These are phyloP conservation scores for Bombus consobrinus DNA, from an alignment of 1,140 invertebrate genomes.

Conservation along the genomic window DNA sequence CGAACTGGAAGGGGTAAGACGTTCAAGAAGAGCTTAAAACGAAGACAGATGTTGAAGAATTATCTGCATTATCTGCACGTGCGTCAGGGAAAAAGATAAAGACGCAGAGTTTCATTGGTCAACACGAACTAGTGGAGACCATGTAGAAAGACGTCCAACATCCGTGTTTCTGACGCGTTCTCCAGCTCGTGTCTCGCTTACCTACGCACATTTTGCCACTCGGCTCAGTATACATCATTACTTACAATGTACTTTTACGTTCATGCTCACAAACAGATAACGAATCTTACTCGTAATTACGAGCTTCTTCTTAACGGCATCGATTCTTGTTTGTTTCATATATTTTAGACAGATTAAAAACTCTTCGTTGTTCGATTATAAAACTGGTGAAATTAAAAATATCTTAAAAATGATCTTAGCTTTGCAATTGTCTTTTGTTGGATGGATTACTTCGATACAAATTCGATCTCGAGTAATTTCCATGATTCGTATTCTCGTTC, in stretches of 20 bases:
- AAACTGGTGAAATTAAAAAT: neutral
- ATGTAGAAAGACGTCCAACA: slow-evolving; percentile 24
- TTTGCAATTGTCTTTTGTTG: neutral
- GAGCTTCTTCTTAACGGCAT: neutral
- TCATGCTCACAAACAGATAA: too few relatives aligned
- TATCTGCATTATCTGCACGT: slow-evolving; percentile 41
- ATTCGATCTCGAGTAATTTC: too few relatives aligned
- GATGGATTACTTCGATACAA: too few relatives aligned
- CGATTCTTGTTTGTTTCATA: neutral
- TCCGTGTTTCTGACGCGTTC: slow-evolving; percentile 27
- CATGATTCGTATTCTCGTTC: neutral
- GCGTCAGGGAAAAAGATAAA: slow-evolving; percentile 48
- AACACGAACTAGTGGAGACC: neutral
- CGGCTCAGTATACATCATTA: neutral
- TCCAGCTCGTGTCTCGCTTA: slow-evolving; percentile 19
- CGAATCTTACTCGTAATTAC: neutral
- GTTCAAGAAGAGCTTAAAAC: neutral
- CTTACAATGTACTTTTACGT: too few relatives aligned
- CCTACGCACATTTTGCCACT: neutral
- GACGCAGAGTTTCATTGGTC: slow-evolving; percentile 36
- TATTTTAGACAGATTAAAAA: neutral
- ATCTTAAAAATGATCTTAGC: neutral
- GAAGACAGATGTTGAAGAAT: slow-evolving; percentile 33
- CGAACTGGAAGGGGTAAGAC: neutral
- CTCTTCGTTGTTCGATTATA: too few relatives aligned